These are phyloP conservation scores for Alethe castanea DNA, from an alignment of 2,113 vertebrate genomes.

Conservation along the genomic window DNA sequence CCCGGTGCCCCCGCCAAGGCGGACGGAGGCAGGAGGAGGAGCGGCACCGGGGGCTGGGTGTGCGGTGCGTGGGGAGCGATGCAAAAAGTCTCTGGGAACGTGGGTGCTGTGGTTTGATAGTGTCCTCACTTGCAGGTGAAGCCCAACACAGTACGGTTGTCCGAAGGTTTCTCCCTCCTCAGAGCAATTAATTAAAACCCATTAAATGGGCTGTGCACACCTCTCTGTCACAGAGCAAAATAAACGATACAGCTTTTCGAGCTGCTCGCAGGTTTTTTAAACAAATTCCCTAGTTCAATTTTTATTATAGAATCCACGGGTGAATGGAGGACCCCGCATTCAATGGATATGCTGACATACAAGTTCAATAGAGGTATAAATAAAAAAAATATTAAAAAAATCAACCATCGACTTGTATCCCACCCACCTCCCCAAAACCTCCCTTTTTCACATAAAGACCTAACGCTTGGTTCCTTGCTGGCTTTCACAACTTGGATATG, in stretches of 20 bases:
- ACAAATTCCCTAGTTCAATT: neutral
- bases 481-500: neutral
- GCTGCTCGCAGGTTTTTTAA: accelerated
- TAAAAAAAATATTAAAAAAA: neutral
- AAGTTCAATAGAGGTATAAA: neutral
- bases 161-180: neutral
- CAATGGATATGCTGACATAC: neutral
- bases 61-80: accelerated
- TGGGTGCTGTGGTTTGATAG: no score
- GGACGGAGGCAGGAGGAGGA: neutral
- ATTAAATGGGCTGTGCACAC: neutral
- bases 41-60: accelerated
- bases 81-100: neutral
- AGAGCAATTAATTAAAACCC: neutral
- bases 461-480: neutral
- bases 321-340: neutral
- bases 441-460: neutral
- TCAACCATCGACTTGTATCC: neutral
- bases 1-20: no score
- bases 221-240: neutral
- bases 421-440: neutral
- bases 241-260: neutral
- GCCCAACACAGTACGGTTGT: neutral
- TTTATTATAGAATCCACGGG: neutral
- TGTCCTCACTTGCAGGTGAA: neutral